These are phyloP conservation scores for Galleria mellonella DNA, from an alignment of 1,140 invertebrate genomes.

Conservation along the genomic window DNA sequence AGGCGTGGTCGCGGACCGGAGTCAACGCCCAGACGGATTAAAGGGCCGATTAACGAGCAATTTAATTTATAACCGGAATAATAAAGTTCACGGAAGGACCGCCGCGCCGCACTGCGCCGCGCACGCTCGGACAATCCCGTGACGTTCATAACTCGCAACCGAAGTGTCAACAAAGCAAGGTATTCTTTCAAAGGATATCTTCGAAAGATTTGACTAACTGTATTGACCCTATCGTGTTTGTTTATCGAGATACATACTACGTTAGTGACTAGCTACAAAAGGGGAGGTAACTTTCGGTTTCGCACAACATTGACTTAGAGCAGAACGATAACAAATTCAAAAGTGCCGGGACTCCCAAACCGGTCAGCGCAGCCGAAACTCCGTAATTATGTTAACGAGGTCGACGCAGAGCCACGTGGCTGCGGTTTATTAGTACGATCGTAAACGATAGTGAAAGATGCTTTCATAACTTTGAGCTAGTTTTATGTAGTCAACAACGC, in stretches of 20 bases:
- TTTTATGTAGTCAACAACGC: constrained; percentile 19
- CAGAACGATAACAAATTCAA: constrained; percentile 35
- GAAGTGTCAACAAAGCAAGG: constrained; percentile 44
- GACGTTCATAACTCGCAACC: constrained; percentile 39
- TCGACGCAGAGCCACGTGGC: constrained; percentile 21
- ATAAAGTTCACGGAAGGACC: constrained; percentile 55
- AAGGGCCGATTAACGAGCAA: constrained; percentile 64
- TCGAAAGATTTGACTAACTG: no score
- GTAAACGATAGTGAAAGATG: constrained; percentile 45
- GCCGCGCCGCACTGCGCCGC: constrained; percentile 12
- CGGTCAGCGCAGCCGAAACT: constrained; percentile 39
- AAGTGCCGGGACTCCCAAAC: constrained; percentile 31
- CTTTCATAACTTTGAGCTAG: constrained; percentile 13
- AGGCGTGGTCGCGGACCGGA: constrained; percentile 22
- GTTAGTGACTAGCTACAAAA: no score
- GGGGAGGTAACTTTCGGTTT: constrained; percentile 47
- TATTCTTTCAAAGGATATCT: not conserved
- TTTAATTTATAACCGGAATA: constrained; percentile 70
- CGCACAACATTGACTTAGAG: constrained; percentile 41
- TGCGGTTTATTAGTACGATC: constrained; percentile 16
- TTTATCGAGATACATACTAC: no score
- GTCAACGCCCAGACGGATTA: constrained; percentile 70
- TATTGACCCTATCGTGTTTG: no score
- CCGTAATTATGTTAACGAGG: constrained; percentile 52
- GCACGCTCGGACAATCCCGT: constrained; percentile 7